Percentiles rank a stretch among this genome's conserved stretches.
Conservation (phyloP, 2,797 vertebrate genomes). For the Hemitrygon akajei region DNA sequence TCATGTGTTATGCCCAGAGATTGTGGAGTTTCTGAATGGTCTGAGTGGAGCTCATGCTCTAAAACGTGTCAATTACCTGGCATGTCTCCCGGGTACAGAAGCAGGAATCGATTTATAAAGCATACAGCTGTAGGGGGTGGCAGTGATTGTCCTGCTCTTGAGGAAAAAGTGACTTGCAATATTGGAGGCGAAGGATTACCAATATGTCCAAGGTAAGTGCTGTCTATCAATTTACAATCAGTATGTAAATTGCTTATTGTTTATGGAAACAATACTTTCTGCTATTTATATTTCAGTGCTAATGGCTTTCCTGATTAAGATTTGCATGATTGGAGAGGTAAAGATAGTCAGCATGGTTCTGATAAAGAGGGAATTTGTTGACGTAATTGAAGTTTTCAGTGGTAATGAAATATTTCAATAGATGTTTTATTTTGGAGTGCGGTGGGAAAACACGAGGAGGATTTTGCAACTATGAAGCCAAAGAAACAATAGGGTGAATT, state of each 20-base stretch:
- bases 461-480: not conserved
- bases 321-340: not conserved
- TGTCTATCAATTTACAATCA: conserved; percentile 14
- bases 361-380: too few relatives aligned
- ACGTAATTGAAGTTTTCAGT: too few relatives aligned
- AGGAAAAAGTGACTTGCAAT: conserved; percentile 80
- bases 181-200: conserved; percentile 65
- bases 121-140: conserved; percentile 63
- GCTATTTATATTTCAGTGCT: not conserved
- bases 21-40: conserved; percentile 78
- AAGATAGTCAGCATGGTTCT: too few relatives aligned
- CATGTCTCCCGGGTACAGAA: conserved; percentile 70
- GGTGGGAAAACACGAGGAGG: too few relatives aligned
- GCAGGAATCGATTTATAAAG: conserved; percentile 64
- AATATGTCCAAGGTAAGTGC: conserved; percentile 79
- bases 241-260: not conserved
- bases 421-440: too few relatives aligned
- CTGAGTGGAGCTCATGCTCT: conserved; percentile 76
- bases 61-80: conserved; percentile 70
- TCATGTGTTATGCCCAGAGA: conserved; percentile 77
- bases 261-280: not conserved
- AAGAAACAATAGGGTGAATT: not conserved
- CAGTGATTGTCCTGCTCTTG: conserved; percentile 66
- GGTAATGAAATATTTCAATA: too few relatives aligned
- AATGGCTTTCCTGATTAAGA: not conserved